Evolutionary conservation across 2,113 vertebrate species (phyloP).

Genomic region (Rhinoderma darwinii): DNA sequence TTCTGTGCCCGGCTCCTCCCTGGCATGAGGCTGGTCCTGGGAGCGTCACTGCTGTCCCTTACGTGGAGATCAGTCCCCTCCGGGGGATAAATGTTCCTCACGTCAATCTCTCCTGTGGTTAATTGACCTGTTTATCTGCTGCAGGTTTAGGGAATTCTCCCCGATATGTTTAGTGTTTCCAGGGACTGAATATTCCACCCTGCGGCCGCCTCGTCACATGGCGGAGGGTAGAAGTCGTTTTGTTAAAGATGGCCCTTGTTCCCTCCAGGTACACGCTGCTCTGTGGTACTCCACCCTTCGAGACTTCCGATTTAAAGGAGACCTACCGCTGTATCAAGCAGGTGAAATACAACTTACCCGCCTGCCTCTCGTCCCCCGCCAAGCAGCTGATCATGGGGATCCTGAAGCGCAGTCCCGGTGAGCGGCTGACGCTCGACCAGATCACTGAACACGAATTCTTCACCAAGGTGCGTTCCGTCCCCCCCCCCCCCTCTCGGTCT

Average conservation of each 20-base stretch:
- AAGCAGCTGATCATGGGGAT: constrained; percentile 88
- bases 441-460: constrained; percentile 96
- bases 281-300: constrained; percentile 94
- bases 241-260: not conserved
- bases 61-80: not conserved
- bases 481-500: rapidly evolving
- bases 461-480: constrained; percentile 81
- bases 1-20: not conserved
- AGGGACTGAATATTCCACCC: too few relatives aligned
- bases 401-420: constrained; percentile 85
- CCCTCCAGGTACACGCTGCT: constrained; percentile 90
- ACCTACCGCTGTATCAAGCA: constrained; percentile 97
- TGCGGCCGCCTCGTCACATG: too few relatives aligned
- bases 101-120: not conserved
- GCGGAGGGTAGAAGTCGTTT: not conserved
- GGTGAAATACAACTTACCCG: constrained; percentile 86
- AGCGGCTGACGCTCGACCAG: constrained; percentile 89
- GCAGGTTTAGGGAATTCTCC: too few relatives aligned
- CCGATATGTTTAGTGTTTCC: too few relatives aligned
- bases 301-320: constrained; percentile 96
- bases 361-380: constrained; percentile 83
- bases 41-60: not conserved
- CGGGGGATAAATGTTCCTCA: not conserved
- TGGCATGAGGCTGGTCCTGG: not conserved
- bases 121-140: not conserved